Conservation (phyloP, 2,888 invertebrate genomes). For the Hermaeophaga mercurialis region DNA sequence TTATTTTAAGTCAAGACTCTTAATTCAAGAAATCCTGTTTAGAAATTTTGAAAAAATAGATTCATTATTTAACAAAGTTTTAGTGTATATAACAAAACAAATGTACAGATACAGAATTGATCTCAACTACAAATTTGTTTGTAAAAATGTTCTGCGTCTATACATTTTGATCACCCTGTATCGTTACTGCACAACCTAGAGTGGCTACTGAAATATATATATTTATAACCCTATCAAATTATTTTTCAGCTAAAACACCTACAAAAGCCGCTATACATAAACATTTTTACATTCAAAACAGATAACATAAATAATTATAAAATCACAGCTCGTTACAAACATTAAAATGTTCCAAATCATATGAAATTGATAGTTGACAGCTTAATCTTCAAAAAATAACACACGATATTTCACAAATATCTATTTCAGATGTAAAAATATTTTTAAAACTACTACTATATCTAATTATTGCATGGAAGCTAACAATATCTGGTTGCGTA, state of each 20-base stretch:
- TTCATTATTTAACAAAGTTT: neutral
- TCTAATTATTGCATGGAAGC: conserved; percentile 37
- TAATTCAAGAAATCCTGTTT: no score
- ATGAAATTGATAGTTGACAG: no score
- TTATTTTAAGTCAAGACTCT: no score
- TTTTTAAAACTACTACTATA: conserved; percentile 13
- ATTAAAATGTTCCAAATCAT: no score
- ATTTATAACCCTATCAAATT: neutral
- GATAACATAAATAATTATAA: neutral
- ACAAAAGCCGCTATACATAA: conserved; percentile 6
- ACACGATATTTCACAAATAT: no score
- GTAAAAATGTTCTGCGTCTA: conserved; percentile 9
- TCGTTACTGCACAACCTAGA: conserved; percentile 23
- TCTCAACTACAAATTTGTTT: neutral
- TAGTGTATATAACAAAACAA: conserved; percentile 9
- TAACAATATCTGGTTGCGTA: conserved; percentile 30
- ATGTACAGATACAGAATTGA: conserved; percentile 9
- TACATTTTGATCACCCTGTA: conserved; percentile 23
- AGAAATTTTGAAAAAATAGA: conserved; percentile 12
- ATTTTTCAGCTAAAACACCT: neutral
- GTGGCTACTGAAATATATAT: conserved; percentile 1
- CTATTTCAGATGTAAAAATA: conserved; percentile 7
- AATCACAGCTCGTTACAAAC: conserved; percentile 14
- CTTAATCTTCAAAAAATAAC: no score
- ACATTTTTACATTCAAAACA: conserved; percentile 14